Evolutionary conservation across 2,113 vertebrate species (phyloP), one percentile per base, ranked within the genome.

Genomic region (Silurus meridionalis): DNA sequence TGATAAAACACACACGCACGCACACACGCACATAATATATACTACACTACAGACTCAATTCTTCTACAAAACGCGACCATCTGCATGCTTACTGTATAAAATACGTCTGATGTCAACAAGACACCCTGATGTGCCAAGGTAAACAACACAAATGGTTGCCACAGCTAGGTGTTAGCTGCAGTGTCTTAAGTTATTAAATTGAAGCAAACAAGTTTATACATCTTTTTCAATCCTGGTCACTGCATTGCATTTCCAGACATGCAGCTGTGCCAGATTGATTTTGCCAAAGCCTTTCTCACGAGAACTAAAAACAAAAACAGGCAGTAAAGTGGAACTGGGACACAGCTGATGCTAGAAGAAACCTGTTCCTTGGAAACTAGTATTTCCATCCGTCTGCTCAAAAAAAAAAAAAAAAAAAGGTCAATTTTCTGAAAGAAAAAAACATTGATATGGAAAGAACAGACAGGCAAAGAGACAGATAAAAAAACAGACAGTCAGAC

Each of bases 291-390:
- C 21, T 66, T 66, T 85, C 60, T 85, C 83, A 78, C 3, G 10
- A 79, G 74, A 55, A 63, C 46, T 77, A 25, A 28, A 37, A 64
- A n/a, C 83, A 66, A 64, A 53, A 78, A 82, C 80, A 37, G 72
- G n/a, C 83, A 78, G 60, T 5, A 64, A 78, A 85, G 58, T 85
- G 17, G 17, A 85, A 83, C 53, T 83, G n/a, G 82, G 67, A 83
- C 67, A 74, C 55, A 61, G 21, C 28, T 72, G 23, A 6, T 37
- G 21, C 28, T 37, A 72, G 67, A 83, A 61, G 67, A 84, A 37
- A 58, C 15, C 57, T 78, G 83, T 28, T 75, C 46, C 9, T 50
- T 85, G 72, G 58, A 63, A 78, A 84, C 5, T 14, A 53, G 15
- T 25, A 11, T 82, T 64, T 66, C 50, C 28, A 84, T 28, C 60